Evolutionary conservation across 2,113 vertebrate genomes (phyloP).

Genomic region (Potamarius usumacintae): DNA sequence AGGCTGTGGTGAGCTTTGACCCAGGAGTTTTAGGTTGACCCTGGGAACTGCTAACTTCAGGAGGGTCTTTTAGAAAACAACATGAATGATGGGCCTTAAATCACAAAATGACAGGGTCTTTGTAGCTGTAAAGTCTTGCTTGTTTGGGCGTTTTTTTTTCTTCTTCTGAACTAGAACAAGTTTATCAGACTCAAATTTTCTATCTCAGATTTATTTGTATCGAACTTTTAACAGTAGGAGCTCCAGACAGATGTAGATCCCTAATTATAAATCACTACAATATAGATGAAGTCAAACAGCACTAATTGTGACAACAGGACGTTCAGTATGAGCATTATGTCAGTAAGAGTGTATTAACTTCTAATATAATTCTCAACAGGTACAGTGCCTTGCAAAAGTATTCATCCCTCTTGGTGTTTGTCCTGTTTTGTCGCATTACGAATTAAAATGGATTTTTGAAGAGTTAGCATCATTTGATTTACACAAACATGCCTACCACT

Average conservation of each 20-base stretch:
- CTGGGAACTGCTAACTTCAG: conserved; percentile 37
- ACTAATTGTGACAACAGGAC: neutral
- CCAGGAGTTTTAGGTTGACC: conserved; percentile 24
- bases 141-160: neutral
- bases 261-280: neutral
- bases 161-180: neutral
- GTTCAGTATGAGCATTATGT: neutral
- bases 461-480: too few species aligned
- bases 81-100: conserved; percentile 7
- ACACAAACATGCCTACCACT: too few species aligned
- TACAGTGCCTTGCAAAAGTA: neutral
- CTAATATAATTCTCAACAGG: neutral
- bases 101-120: conserved; percentile 8
- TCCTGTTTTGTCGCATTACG: too few species aligned
- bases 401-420: too few species aligned
- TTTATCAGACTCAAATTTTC: neutral
- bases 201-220: neutral
- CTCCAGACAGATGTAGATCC: neutral
- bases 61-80: conserved; percentile 17
- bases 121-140: neutral
- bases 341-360: neutral
- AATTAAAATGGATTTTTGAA: too few species aligned
- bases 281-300: neutral
- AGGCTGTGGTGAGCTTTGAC: conserved; percentile 43
- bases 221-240: neutral